phyloP scores from a whole-genome alignment of 2,113 vertebrate species.

The Empidonax alnorum region DNA sequence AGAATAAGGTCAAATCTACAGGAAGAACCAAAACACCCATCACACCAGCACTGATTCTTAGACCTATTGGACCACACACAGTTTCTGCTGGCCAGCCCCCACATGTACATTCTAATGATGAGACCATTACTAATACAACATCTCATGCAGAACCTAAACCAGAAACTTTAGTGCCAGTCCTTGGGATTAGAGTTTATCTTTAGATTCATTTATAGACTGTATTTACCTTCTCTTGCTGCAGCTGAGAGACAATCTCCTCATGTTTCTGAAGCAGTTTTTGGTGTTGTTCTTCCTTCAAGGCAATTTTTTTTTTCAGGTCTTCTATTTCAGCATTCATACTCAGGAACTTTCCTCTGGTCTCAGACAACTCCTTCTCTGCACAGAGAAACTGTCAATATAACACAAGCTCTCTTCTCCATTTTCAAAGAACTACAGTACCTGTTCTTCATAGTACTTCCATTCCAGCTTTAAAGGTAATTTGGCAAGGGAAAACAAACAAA shows the following conservation, averaged over 20 bases:
- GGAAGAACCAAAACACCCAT: neutral
- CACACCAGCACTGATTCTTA: neutral
- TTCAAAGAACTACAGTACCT: neutral
- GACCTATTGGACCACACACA: neutral
- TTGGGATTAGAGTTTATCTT: neutral
- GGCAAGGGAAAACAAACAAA: neutral
- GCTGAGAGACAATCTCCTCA: slow-evolving; percentile 60
- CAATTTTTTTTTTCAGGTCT: slow-evolving; percentile 72
- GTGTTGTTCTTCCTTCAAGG: slow-evolving; percentile 64
- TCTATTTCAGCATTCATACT: slow-evolving; percentile 77
- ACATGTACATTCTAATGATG: neutral
- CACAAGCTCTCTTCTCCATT: neutral
- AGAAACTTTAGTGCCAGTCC: neutral
- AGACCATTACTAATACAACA: neutral
- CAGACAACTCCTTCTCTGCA: slow-evolving; percentile 60
- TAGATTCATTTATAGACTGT: neutral
- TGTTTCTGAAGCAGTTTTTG: slow-evolving; percentile 78
- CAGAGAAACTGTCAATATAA: neutral
- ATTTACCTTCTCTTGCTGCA: slow-evolving; percentile 86
- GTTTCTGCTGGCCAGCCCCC: neutral
- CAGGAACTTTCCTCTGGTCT: slow-evolving; percentile 70
- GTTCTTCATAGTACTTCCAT: neutral
- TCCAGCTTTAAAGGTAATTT: neutral
- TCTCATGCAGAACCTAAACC: neutral
- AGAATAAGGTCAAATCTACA: neutral